Conservation (phyloP, 2,113 vertebrate species). For the Gavia stellata region DNA sequence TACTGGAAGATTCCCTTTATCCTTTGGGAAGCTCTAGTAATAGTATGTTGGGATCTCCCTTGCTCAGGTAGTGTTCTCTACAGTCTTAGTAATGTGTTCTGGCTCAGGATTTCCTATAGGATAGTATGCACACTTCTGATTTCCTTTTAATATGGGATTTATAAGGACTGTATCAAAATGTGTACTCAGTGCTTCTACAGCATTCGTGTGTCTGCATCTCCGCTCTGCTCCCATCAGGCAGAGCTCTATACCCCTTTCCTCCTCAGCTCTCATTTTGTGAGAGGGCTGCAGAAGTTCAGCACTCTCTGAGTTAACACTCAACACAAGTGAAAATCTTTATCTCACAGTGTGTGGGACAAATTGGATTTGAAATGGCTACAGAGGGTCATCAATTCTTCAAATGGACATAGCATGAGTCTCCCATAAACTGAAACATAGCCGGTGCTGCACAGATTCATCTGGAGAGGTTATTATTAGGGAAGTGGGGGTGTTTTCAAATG, state of each 20-base stretch:
- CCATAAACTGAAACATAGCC: not conserved
- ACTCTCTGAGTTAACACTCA: not conserved
- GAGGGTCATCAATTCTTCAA: conserved; percentile 40
- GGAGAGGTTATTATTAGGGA: conserved; percentile 34
- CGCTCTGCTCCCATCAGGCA: not conserved
- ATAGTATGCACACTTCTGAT: not conserved
- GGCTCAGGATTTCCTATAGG: not conserved
- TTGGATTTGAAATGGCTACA: conserved; percentile 32
- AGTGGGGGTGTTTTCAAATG: conserved; percentile 3
- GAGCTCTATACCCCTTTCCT: not conserved
- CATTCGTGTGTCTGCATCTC: not conserved
- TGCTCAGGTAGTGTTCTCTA: not conserved
- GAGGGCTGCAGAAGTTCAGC: not conserved
- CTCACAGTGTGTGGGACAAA: conserved; percentile 19
- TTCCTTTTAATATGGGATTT: not conserved
- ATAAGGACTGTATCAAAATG: not conserved
- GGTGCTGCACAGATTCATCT: not conserved
- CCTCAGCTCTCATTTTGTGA: not conserved
- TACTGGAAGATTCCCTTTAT: not conserved
- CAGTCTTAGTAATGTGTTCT: not conserved
- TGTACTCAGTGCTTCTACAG: not conserved
- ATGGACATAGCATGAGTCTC: not conserved
- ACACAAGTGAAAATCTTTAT: conserved; percentile 46
- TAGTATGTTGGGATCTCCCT: not conserved
- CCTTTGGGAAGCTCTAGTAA: not conserved